Conservation (phyloP, 2,113 vertebrate species). For the Seriola dumerili region DNA sequence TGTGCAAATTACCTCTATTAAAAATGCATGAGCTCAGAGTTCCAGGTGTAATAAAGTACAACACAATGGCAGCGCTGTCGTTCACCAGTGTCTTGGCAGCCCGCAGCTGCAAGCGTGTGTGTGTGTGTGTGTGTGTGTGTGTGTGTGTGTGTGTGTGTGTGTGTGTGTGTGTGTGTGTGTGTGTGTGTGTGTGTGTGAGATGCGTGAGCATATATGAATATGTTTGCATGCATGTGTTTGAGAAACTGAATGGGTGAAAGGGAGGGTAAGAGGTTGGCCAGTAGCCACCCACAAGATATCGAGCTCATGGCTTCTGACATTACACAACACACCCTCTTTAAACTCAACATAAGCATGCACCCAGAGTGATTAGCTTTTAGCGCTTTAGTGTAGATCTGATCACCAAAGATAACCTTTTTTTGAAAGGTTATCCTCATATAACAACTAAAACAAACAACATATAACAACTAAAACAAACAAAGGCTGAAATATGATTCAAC, state of each 20-base stretch:
- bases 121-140: conserved; percentile 25
- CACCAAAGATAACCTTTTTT: background rate
- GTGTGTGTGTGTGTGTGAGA: conserved; percentile 18
- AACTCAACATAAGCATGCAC: background rate
- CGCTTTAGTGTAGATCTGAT: background rate
- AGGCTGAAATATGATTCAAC: background rate
- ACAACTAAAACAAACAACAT: background rate
- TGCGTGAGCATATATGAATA: conserved; percentile 10
- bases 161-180: conserved; percentile 22
- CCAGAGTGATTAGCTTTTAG: background rate
- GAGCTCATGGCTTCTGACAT: conserved; percentile 51
- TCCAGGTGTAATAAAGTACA: conserved; percentile 85
- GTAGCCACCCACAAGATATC: conserved; percentile 61
- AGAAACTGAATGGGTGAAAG: conserved; percentile 21
- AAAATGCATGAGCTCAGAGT: conserved; percentile 85
- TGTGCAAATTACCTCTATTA: conserved; percentile 85
- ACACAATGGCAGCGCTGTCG: conserved; percentile 71
- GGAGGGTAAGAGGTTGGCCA: conserved; percentile 16
- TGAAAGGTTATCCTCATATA: no score
- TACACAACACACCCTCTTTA: conserved; percentile 4
- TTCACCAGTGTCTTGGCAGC: conserved; percentile 61
- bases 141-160: conserved; percentile 19
- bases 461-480: conserved; percentile 2
- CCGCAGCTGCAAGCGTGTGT: conserved; percentile 28
- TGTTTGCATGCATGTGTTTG: conserved; percentile 1